These are phyloP conservation scores for Zoroaster sp. DNA, from an alignment of 53 echinoderm and acorn worm genomes.

Conservation along the genomic window DNA sequence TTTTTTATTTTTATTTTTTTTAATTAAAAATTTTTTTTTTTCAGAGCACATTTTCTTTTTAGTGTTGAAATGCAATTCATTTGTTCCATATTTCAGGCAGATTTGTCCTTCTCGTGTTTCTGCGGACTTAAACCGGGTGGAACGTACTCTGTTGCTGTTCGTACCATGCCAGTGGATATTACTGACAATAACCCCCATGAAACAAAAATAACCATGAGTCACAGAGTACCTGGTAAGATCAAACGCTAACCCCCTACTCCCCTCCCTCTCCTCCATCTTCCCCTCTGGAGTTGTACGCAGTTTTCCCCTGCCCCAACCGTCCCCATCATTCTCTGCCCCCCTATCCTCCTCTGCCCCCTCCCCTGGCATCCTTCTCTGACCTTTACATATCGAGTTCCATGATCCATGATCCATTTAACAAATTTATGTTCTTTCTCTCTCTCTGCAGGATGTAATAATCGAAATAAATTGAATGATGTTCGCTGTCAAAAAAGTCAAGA, in stretches of 20 bases:
- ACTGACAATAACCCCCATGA: background rate
- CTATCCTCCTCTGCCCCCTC: no score
- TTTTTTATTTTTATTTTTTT: background rate
- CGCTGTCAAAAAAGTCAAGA: background rate
- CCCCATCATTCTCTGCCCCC: no score
- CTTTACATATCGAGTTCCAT: no score
- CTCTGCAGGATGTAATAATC: slow-evolving; percentile 8
- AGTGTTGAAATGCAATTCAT: no score
- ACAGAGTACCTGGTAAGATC: background rate
- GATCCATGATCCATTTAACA: background rate
- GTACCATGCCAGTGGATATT: slow-evolving; percentile 31
- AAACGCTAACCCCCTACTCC: background rate
- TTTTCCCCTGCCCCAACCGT: no score
- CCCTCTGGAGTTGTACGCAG: no score
- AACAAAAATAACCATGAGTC: background rate
- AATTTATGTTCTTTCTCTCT: background rate
- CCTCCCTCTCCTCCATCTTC: no score
- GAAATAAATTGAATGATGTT: background rate
- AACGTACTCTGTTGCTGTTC: background rate
- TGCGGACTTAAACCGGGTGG: slow-evolving; percentile 1
- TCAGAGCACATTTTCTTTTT: background rate
- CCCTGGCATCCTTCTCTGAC: no score
- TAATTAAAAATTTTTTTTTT: background rate
- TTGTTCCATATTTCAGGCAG: no score
- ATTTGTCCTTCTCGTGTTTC: slow-evolving; percentile 7